Evolutionary conservation across 2,888 invertebrate genomes (phyloP).

Genomic region (Osmoderma eremita): DNA sequence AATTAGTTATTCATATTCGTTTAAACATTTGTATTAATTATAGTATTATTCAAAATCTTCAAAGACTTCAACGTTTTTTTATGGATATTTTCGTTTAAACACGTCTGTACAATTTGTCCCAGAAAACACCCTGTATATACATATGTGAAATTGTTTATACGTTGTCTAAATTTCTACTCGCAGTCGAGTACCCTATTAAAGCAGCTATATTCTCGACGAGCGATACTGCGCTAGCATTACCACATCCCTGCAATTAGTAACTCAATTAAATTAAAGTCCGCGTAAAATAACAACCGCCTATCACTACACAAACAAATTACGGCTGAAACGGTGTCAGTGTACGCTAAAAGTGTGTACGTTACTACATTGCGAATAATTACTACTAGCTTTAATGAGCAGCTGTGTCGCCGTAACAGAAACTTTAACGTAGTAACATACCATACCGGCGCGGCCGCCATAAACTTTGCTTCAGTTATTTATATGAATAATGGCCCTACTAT

Average conservation of each 20-base stretch:
- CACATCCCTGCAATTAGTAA: constrained; percentile 1
- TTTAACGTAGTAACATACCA: constrained; percentile 16
- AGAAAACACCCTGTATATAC: no score
- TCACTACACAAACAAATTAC: constrained; percentile 6
- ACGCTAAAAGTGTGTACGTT: constrained; percentile 12
- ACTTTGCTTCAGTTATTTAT: constrained; percentile 27
- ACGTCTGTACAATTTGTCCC: no score
- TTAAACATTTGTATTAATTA: no score
- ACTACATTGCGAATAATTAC: not conserved
- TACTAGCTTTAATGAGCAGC: constrained; percentile 21
- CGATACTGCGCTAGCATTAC: no score
- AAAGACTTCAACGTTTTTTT: no score
- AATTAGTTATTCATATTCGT: no score
- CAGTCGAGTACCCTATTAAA: no score
- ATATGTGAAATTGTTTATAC: no score
- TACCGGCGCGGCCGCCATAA: constrained; percentile 20
- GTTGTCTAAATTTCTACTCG: no score
- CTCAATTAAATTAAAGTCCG: constrained; percentile 13
- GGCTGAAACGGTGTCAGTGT: constrained; percentile 1
- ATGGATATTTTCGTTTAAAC: no score
- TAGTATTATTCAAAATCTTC: no score
- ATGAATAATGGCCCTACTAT: constrained; percentile 27
- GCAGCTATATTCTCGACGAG: no score
- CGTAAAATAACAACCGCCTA: constrained; percentile 6
- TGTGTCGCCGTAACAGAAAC: not conserved